phyloP scores from a whole-genome alignment of 2,888 invertebrate genomes.

The Pammene aurita region DNA sequence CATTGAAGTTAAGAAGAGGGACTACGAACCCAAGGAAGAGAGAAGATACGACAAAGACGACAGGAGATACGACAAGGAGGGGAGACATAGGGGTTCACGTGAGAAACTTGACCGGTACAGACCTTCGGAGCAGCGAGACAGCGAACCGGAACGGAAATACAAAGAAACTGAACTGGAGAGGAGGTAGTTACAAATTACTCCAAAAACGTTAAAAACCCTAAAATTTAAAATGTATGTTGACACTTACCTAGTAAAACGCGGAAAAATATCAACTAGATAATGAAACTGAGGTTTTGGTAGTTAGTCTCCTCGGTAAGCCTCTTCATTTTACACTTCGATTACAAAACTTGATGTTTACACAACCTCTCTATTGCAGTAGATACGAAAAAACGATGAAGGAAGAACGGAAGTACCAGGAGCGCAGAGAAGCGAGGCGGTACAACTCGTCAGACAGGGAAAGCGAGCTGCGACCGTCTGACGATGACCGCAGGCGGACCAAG shows the following conservation, averaged over 20 bases:
- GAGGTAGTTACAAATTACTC: constrained; percentile 49
- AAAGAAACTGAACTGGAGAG: constrained; percentile 60
- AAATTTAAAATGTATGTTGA: too few relatives aligned
- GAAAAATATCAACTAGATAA: too few relatives aligned
- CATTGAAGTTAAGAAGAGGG: constrained; percentile 65
- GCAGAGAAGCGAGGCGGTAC: constrained; percentile 80
- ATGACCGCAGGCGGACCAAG: constrained; percentile 64
- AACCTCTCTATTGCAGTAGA: constrained; percentile 46
- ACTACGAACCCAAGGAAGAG: constrained; percentile 67
- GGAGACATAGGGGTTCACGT: constrained; percentile 38
- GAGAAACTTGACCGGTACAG: constrained; percentile 42
- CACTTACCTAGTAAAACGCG: too few relatives aligned
- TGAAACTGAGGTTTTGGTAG: too few relatives aligned
- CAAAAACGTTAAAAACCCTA: not conserved
- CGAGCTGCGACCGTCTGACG: constrained; percentile 69
- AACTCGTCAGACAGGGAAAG: constrained; percentile 81
- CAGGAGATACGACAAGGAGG: constrained; percentile 34
- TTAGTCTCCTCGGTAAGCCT: too few relatives aligned
- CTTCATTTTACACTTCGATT: too few relatives aligned
- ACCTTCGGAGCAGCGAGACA: constrained; percentile 44
- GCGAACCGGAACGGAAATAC: constrained; percentile 61
- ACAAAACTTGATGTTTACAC: too few relatives aligned
- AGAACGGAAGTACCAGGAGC: constrained; percentile 63
- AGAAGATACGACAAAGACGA: constrained; percentile 53
- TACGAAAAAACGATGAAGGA: constrained; percentile 65